Percentiles rank a stretch among this genome's conserved stretches.
phyloP scores from a whole-genome alignment of 1,140 invertebrate genomes.

The Drosophila sturtevanti region DNA sequence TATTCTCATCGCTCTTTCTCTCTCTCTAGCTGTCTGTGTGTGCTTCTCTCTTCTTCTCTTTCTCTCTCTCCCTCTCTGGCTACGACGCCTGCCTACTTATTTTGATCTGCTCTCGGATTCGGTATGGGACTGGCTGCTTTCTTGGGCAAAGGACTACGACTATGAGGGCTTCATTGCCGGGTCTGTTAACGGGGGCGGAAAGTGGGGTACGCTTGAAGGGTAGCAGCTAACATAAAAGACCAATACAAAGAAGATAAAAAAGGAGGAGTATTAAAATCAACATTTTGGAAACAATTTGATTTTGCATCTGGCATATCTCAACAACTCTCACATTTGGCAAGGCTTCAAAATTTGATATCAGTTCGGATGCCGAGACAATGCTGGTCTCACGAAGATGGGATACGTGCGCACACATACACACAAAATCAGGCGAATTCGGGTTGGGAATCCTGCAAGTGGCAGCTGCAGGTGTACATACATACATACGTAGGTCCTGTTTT shows the following conservation, averaged over 20 bases:
- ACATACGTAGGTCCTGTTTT: slow-evolving; percentile 44
- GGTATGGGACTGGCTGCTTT: neutral
- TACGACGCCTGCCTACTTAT: slow-evolving; percentile 1
- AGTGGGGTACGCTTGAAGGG: neutral
- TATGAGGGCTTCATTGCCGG: neutral
- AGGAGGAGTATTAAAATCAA: neutral
- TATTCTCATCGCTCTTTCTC: slow-evolving; percentile 9
- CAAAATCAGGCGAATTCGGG: neutral
- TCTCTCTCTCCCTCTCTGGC: neutral
- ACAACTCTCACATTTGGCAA: neutral
- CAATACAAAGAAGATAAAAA: neutral
- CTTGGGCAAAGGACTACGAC: slow-evolving; percentile 14
- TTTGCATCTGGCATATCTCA: slow-evolving; percentile 4
- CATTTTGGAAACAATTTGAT: neutral
- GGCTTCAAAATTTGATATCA: neutral
- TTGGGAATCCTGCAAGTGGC: slow-evolving; percentile 69
- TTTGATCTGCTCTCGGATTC: slow-evolving; percentile 11
- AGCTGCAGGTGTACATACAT: slow-evolving; percentile 41
- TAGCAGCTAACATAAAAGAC: neutral
- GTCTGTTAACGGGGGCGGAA: neutral
- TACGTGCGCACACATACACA: neutral
- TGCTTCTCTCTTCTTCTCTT: neutral
- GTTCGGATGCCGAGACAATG: neutral
- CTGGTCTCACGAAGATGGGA: neutral
- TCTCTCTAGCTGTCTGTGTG: slow-evolving; percentile 19